Evolutionary conservation across 2,113 vertebrate genomes (phyloP).

Genomic region (Nycticryphes semicollaris): DNA sequence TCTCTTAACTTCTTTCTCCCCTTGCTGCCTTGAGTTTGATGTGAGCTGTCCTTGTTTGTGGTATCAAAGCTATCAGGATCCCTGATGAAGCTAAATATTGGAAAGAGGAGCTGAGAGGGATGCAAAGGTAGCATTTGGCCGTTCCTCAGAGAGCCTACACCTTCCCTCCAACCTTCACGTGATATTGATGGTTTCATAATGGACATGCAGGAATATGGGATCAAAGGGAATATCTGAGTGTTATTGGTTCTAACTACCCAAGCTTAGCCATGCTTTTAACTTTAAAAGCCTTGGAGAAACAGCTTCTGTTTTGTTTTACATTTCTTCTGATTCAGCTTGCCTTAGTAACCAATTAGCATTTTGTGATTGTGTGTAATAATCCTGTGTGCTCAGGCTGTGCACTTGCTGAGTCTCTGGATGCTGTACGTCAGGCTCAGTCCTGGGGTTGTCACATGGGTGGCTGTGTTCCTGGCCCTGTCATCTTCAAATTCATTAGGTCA

Average conservation of each 20-base stretch:
- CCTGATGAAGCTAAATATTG: background rate
- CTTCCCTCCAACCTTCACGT: background rate
- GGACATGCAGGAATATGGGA: constrained; percentile 40
- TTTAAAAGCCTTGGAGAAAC: constrained; percentile 66
- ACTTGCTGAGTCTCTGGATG: background rate
- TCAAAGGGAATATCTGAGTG: constrained; percentile 53
- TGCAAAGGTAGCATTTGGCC: background rate
- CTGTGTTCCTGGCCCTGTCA: background rate
- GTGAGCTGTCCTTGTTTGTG: background rate
- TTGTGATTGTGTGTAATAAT: background rate
- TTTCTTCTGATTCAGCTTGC: constrained; percentile 28
- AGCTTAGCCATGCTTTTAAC: constrained; percentile 60
- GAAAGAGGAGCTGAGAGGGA: background rate
- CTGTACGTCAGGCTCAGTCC: background rate
- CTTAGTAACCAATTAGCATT: constrained; percentile 8
- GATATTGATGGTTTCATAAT: constrained; percentile 36
- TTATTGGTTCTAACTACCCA: constrained; percentile 46
- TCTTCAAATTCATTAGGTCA: background rate
- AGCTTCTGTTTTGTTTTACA: constrained; percentile 48
- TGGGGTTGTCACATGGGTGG: background rate
- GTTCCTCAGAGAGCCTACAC: constrained; percentile 1
- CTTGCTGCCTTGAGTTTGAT: background rate
- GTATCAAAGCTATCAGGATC: constrained; percentile 18
- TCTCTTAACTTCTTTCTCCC: background rate
- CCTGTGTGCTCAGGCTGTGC: background rate